Evolutionary conservation across 2,113 vertebrate species (phyloP), one percentile per base, ranked within the genome.

Genomic region (Hymenochirus boettgeri): DNA sequence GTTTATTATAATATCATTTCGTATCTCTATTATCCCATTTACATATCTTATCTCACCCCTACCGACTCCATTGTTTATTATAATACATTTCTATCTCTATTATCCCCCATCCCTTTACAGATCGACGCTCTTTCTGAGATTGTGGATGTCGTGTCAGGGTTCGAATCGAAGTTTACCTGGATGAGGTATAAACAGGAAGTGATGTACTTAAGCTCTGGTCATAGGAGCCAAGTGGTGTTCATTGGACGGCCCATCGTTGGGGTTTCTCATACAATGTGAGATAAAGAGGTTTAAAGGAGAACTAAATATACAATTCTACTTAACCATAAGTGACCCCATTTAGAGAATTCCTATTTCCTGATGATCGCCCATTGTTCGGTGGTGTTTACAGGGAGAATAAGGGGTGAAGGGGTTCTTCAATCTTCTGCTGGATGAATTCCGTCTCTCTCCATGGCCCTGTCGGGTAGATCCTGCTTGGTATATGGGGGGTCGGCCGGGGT

Each of bases 161-260:
- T 52, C 85, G 86, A 67, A 78, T 88, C 0, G 94, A 98, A 83
- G 82, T 99, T 48, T 99, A 97, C 55, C 33, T 97, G 57, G 95
- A 97, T 1, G 94, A 94, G 5, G 96, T 99, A 76, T 83, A 92
- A 26, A 94, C 93, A 4, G 95, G 96, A 71, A 92, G 85, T 0
- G 93, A 98, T 0, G 89, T 98, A 1, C 63, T 98, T 26, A 97
- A 75, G 90, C 94, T 0, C 55, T 99, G 73, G 94, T 94, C 35
- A 77, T 99, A 18, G 96, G 95, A 42, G 93, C 94, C 37, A 96
- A 88, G 78, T 96, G 95, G 83, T 97, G 63, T 99, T 97, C 71
- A 87, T 98, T 52, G 94, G 94, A 37, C 88, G 95, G 27, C 95
- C 96, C 4, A 85, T 90, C 8, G 79, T 99, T 97, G 96, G 95